phyloP scores from a whole-genome alignment of 1,140 invertebrate genomes.

The Trichonephila clavipes region DNA sequence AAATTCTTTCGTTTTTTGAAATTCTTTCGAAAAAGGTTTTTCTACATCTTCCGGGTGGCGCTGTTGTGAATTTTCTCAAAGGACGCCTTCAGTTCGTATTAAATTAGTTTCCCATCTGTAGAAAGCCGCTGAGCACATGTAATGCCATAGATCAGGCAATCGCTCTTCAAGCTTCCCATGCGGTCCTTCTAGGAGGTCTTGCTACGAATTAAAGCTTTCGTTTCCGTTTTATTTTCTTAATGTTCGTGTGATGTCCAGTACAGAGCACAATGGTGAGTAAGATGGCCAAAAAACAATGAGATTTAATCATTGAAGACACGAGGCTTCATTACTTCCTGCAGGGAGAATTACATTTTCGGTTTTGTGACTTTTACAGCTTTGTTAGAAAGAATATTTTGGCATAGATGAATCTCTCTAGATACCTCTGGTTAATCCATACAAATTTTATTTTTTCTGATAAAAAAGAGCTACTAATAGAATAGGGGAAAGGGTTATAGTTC shows the following conservation, averaged over 20 bases:
- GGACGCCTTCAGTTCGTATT: not conserved
- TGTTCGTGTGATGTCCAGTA: constrained; percentile 29
- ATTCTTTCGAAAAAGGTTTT: too few relatives aligned
- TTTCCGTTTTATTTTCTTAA: constrained; percentile 6
- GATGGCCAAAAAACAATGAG: not conserved
- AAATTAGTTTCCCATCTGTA: not conserved
- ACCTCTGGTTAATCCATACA: too few relatives aligned
- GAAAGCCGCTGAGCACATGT: not conserved
- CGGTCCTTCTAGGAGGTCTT: constrained; percentile 37
- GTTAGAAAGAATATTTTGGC: not conserved
- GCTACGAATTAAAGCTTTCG: not conserved
- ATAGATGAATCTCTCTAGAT: not conserved
- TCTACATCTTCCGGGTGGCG: not conserved
- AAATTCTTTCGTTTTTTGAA: too few relatives aligned
- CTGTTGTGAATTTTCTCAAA: not conserved
- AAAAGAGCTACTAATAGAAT: not conserved
- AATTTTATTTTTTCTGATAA: not conserved
- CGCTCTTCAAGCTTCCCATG: not conserved
- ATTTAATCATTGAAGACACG: not conserved
- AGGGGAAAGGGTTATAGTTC: constrained; percentile 24
- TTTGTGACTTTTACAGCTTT: constrained; percentile 26
- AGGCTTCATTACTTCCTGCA: constrained; percentile 22
- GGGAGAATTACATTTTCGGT: not conserved
- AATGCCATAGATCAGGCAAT: not conserved
- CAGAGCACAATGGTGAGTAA: not conserved